A percentile compares a stretch with the other conserved stretches of the same genome.
phyloP scores from a whole-genome alignment of 2,888 invertebrate genomes.

The Melangyna quadrimaculata region DNA sequence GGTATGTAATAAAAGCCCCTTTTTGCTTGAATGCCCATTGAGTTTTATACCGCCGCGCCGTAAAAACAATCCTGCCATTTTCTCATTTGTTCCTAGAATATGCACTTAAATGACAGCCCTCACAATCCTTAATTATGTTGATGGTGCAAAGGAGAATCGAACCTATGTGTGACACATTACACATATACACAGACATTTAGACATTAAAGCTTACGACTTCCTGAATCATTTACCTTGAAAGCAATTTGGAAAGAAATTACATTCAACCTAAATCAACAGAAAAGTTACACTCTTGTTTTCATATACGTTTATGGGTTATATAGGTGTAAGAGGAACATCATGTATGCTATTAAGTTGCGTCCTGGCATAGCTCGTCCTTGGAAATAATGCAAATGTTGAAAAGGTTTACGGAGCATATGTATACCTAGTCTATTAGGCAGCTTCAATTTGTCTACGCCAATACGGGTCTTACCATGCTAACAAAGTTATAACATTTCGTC shows the following conservation, averaged over 20 bases:
- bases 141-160: slow-evolving; percentile 24
- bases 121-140: slow-evolving; percentile 19
- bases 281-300: slow-evolving; percentile 55
- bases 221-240: slow-evolving; percentile 72
- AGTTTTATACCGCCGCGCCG: slow-evolving; percentile 65
- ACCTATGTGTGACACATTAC: slow-evolving; percentile 39
- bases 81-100: slow-evolving; percentile 69
- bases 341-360: slow-evolving; percentile 26
- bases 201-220: slow-evolving; percentile 71
- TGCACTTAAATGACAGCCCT: slow-evolving; percentile 50
- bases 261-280: slow-evolving; percentile 68
- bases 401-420: slow-evolving; percentile 51
- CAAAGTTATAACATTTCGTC: slow-evolving; percentile 68
- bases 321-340: slow-evolving; percentile 50
- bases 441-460: slow-evolving; percentile 46
- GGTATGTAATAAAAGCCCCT: slow-evolving; percentile 26
- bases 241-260: slow-evolving; percentile 71
- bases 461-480: slow-evolving; percentile 40
- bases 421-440: slow-evolving; percentile 28
- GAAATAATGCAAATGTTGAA: slow-evolving; percentile 63
- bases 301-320: slow-evolving; percentile 27
- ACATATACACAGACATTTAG: slow-evolving; percentile 51
- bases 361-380: slow-evolving; percentile 46
- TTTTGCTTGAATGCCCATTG: slow-evolving; percentile 66
- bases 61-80: slow-evolving; percentile 69